phyloP scores from a whole-genome alignment of 35 echinoderm and acorn worm species.

The Strongylocentrotus purpuratus region DNA sequence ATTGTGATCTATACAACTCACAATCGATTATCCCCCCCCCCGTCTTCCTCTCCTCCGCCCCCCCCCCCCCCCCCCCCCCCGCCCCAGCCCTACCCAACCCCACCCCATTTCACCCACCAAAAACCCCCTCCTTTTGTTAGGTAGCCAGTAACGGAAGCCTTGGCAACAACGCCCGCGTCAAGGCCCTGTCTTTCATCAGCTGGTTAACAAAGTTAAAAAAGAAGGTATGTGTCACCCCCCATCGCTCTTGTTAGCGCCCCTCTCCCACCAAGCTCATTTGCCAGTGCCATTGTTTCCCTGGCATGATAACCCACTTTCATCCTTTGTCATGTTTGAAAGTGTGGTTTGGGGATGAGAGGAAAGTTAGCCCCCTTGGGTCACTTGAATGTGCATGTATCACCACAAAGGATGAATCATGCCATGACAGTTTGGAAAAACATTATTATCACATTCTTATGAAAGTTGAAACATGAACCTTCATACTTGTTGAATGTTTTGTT shows the following conservation, averaged over 20 bases:
- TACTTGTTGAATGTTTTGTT: background rate
- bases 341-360: background rate
- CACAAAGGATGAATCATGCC: background rate
- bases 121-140: constrained; percentile 51
- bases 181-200: constrained; percentile 89
- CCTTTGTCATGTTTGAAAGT: background rate
- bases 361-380: background rate
- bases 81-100: too few relatives aligned
- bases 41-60: too few relatives aligned
- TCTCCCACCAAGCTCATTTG: background rate
- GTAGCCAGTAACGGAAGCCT: constrained; percentile 79
- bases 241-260: background rate
- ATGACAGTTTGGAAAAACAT: background rate
- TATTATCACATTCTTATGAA: background rate
- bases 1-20: too few relatives aligned
- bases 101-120: too few relatives aligned
- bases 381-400: background rate
- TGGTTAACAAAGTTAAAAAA: constrained; percentile 86
- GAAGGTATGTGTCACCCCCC: constrained; percentile 70
- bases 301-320: background rate
- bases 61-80: too few relatives aligned
- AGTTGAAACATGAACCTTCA: background rate
- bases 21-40: too few relatives aligned
- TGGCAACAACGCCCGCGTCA: constrained; percentile 86
- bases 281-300: constrained; percentile 2